A percentile compares a stretch with the other conserved stretches of the same genome.
Conservation (phyloP, 1,140 invertebrate species). For the Zaprionus camerounensis region DNA sequence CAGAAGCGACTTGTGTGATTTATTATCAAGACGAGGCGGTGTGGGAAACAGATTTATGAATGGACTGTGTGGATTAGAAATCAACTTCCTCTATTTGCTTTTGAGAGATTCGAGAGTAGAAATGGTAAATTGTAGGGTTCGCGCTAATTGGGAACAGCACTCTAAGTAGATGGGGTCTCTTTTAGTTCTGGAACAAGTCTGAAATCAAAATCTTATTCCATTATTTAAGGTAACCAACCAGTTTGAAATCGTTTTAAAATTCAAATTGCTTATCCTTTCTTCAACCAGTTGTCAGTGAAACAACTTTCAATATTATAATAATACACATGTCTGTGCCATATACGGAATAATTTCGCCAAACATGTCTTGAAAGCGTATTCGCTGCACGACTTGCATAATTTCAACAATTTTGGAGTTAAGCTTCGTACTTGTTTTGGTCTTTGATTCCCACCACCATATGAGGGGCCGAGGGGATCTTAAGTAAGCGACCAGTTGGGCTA, state of each 20-base stretch:
- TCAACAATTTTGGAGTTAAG: slow-evolving; percentile 22
- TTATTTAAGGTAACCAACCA: not conserved
- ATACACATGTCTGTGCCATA: slow-evolving; percentile 2
- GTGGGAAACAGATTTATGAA: slow-evolving; percentile 5
- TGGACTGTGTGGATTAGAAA: slow-evolving; percentile 3
- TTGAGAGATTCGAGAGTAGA: not conserved
- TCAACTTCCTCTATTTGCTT: not conserved
- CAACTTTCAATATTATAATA: slow-evolving; percentile 7
- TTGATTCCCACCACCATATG: slow-evolving; percentile 8
- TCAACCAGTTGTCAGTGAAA: not conserved
- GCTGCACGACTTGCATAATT: slow-evolving; percentile 28
- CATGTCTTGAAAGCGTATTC: slow-evolving; percentile 1
- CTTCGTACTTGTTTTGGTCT: slow-evolving; percentile 23
- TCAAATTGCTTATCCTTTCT: not conserved
- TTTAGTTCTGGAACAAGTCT: too few relatives aligned
- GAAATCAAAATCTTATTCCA: not conserved
- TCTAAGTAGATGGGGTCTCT: not conserved
- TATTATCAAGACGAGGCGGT: not conserved
- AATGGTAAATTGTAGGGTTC: not conserved
- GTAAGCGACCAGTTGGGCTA: slow-evolving; percentile 24
- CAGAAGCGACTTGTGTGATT: slow-evolving; percentile 2
- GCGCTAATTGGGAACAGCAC: not conserved
- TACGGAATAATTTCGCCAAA: slow-evolving; percentile 2
- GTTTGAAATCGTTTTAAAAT: not conserved
- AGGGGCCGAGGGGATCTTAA: not conserved